Evolutionary conservation across 2,113 vertebrate genomes (phyloP).

Genomic region (Nerophis ophidion): DNA sequence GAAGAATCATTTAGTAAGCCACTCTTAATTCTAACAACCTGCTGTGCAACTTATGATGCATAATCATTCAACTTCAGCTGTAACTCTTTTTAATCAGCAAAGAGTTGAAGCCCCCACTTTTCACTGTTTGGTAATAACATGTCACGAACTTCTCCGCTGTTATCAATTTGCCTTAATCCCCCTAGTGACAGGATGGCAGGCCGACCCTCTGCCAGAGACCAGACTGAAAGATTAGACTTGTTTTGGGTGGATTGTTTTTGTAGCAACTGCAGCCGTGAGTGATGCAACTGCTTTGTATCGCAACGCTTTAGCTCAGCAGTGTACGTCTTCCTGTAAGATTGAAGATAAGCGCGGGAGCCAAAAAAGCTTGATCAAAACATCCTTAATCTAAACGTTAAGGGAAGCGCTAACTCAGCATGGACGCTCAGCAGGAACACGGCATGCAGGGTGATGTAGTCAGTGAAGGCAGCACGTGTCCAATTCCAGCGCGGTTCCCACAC

Average conservation of each 20-base stretch:
- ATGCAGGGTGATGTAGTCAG: conserved; percentile 35
- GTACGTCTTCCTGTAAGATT: not conserved
- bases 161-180: not conserved
- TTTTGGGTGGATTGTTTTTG: not conserved
- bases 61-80: not conserved
- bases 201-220: too few relatives aligned
- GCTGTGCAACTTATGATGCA: not conserved
- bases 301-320: not conserved
- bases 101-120: not conserved
- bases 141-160: not conserved
- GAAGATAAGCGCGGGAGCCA: not conserved
- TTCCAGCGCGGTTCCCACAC: conserved; percentile 15
- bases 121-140: not conserved
- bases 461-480: conserved; percentile 51
- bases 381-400: conserved; percentile 10
- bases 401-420: conserved; percentile 51
- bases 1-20: not conserved
- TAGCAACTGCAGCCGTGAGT: not conserved
- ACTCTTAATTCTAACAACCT: not conserved
- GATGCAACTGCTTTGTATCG: not conserved
- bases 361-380: not conserved
- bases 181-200: not conserved
- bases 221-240: not conserved
- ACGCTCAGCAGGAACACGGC: conserved; percentile 17
- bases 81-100: conserved; percentile 6